Evolutionary conservation across 1,140 invertebrate species (phyloP).

Genomic region (Patella vulgata): DNA sequence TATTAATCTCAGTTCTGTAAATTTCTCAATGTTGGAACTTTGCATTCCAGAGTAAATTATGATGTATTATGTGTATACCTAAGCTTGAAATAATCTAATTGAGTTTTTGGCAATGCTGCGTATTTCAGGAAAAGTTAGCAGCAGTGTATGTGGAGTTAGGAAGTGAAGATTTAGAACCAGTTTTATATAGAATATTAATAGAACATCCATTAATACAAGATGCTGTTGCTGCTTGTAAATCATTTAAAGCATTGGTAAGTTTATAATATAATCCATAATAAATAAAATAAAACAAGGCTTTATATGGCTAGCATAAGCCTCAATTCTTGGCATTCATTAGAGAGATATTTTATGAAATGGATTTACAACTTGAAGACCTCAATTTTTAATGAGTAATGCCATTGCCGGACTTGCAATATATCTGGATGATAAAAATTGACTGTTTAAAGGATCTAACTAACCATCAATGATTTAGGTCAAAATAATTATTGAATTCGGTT

Average conservation of each 20-base stretch:
- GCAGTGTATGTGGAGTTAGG: slow-evolving; percentile 58
- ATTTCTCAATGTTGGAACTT: background rate
- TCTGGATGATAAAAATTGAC: too few species aligned
- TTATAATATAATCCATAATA: background rate
- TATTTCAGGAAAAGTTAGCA: slow-evolving; percentile 55
- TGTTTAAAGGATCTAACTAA: too few species aligned
- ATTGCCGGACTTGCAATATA: too few species aligned
- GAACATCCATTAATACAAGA: slow-evolving; percentile 65
- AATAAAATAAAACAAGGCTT: background rate
- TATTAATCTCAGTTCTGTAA: background rate
- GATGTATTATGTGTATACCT: too few species aligned
- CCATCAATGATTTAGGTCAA: too few species aligned
- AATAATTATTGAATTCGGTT: too few species aligned
- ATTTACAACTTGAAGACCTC: too few species aligned
- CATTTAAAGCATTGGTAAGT: slow-evolving; percentile 60
- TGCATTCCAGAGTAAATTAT: too few species aligned
- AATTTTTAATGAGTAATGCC: too few species aligned
- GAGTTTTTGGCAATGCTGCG: too few species aligned
- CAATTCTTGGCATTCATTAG: background rate
- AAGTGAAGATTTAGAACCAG: slow-evolving; percentile 41
- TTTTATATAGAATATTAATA: slow-evolving; percentile 54
- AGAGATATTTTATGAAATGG: background rate
- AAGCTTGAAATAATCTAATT: too few species aligned
- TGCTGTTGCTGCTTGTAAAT: slow-evolving; percentile 51
- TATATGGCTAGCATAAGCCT: background rate